phyloP scores from a whole-genome alignment of 2,888 invertebrate species.

The Spialia ferax region DNA sequence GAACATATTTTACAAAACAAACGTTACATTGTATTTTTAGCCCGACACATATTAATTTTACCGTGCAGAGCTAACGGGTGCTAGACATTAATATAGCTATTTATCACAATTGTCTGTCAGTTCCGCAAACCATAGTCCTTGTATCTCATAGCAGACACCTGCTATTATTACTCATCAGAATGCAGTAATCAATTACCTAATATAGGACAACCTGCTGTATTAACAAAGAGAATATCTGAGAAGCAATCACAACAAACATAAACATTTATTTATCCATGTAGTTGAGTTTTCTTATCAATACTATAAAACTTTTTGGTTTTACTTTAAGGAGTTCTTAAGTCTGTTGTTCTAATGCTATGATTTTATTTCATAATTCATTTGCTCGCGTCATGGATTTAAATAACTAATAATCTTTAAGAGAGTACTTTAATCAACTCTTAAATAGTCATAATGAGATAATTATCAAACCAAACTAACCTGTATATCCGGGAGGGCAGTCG shows the following conservation, averaged over 20 bases:
- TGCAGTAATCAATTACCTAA: constrained; percentile 47
- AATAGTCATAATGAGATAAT: not conserved
- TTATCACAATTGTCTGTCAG: constrained; percentile 42
- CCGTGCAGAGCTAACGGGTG: constrained; percentile 21
- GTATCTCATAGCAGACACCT: constrained; percentile 56
- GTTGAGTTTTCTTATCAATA: not conserved
- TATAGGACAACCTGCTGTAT: constrained; percentile 30
- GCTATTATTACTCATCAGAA: constrained; percentile 54
- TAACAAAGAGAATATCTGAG: constrained; percentile 27
- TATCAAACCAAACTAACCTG: constrained; percentile 86
- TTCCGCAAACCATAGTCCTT: constrained; percentile 40
- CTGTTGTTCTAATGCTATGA: too few species aligned
- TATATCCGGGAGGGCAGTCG: constrained; percentile 95
- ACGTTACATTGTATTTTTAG: not conserved
- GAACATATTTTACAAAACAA: not conserved
- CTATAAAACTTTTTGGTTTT: too few species aligned
- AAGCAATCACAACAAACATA: constrained; percentile 16
- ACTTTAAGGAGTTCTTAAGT: too few species aligned
- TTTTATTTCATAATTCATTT: too few species aligned
- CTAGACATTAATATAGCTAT: constrained; percentile 32
- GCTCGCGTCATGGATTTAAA: too few species aligned
- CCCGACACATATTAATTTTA: constrained; percentile 10
- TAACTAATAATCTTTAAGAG: too few species aligned
- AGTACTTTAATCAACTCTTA: too few species aligned
- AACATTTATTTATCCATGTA: constrained; percentile 13